Percentiles rank a stretch among this genome's conserved stretches.
Conservation (phyloP, 2,888 invertebrate species). For the Salpingus planirostris region DNA sequence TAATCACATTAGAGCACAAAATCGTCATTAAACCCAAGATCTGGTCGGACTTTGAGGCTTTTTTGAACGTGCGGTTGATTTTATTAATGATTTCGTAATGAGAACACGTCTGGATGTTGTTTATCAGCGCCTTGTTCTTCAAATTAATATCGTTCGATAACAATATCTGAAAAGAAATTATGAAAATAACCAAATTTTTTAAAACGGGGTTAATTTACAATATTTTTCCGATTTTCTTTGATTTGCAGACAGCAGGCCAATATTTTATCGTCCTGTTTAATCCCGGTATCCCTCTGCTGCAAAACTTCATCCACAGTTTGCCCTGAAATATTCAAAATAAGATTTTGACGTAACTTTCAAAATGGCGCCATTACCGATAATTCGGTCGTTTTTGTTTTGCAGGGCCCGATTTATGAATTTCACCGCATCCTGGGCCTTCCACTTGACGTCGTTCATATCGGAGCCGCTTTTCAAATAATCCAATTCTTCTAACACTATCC, state of each 20-base stretch:
- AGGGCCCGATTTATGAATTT: conserved; percentile 48
- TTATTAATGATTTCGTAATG: conserved; percentile 25
- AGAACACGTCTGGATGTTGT: conserved; percentile 37
- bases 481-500: conserved; percentile 53
- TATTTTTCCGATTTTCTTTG: conserved; percentile 43
- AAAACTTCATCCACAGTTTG: conserved; percentile 49
- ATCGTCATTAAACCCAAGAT: conserved; percentile 25
- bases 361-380: conserved; percentile 46
- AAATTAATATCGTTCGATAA: conserved; percentile 52
- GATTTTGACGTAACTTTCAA: background rate
- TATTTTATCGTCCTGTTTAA: conserved; percentile 51
- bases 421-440: conserved; percentile 39
- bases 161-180: conserved; percentile 42
- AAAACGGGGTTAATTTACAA: conserved; percentile 37
- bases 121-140: conserved; percentile 48
- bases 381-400: conserved; percentile 34
- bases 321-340: conserved; percentile 33
- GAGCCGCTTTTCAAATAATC: conserved; percentile 46
- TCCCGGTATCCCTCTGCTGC: conserved; percentile 47
- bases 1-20: conserved; percentile 33
- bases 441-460: conserved; percentile 17
- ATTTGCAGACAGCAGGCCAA: conserved; percentile 51
- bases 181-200: background rate
- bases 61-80: conserved; percentile 14
- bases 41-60: conserved; percentile 18